Evolutionary conservation across 2,888 invertebrate genomes (phyloP), one percentile per base, ranked within the genome.

Genomic region (Megaustenia siamemsis): DNA sequence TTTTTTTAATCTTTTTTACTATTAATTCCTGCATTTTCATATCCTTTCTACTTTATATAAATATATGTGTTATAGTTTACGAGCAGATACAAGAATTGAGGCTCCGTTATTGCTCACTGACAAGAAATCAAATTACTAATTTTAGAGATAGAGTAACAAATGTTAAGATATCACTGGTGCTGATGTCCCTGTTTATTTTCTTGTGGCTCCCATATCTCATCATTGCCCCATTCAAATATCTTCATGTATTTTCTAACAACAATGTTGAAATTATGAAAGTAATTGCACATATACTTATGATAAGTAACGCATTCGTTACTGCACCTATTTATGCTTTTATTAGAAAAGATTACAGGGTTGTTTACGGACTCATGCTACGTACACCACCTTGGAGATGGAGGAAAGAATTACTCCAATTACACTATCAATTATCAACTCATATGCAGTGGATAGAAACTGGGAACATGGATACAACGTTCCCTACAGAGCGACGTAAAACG

Each of bases 161-260:
- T 24, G 53, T 75, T 4, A 75, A 75, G 28, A 45, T 75, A 32
- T 49, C 75, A 5, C 5, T 45, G 28, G 28, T 12, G 12, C 24
- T 75, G 28, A 75, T 75, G 75, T 75, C 49, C 28, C 5, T 75
- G 49, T 75, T 75, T 24, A 49, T 75, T 12, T 2, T 75, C 3
- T 53, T 75, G 35, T 77, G 77, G 77, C 56, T 77, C 10, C 77
- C 77, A 32, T 77, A 56, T 77, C 35, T 77, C 4, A 8, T 77
- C 12, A 38, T 77, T 21, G 56, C 21, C 6, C 60, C 56, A 32
- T 56, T 77, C 15, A 56, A 56, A 35, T 77, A 56, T 24, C 5
- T 53, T 10, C 4, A 38, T 18, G 4, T 56, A 5, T 53, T 60
- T 10, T 75, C 75, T 32, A 4, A 4, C 1, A 56, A 15, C 18